Evolutionary conservation across 2,888 invertebrate species (phyloP), one percentile per base, ranked within the genome.

Genomic region (Apodemia zela): DNA sequence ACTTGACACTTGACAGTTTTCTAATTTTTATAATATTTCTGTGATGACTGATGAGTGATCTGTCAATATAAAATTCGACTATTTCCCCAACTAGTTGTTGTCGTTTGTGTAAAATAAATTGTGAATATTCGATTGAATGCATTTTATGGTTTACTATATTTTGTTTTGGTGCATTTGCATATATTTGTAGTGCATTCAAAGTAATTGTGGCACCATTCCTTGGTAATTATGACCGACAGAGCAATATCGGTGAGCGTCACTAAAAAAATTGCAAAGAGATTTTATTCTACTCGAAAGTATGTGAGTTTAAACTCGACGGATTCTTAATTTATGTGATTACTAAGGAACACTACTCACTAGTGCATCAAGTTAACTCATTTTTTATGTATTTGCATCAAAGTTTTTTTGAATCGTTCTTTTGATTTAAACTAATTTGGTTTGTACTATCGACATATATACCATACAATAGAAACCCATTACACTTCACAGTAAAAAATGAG

Each of bases 191-290:
- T 47, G 17, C 8, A n/a, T 47, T 45, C n/a, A 47, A 7, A 47
- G 2, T 29, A 29, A 25, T 57, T 29, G 54, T 35, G 21, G 15
- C 15, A 59, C 58, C 57, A 47, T 51, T 65, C 42, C 51, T 60
- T 60, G 65, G 60, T 51, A 57, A 75, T 67, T 63, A 89, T 89
- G 87, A 74, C 82, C 63, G 89, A 89, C 65, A 82, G 88, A 72
- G 75, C 83, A 25, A 88, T 88, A 73, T 85, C 89, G 68, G 89
- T 89, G 76, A 82, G 87, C 81, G 69, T 71, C 64, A 63, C 33
- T 25, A 18, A 38, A 21, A 58, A 42, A 45, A 57, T 57, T 61
- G 35, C 51, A 35, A 13, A 60, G 33, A 61, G 51, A 10, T 47
- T 49, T 21, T 35, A 60, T 45, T 17, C 17, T 51, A 70, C 70